Conservation (phyloP, 2,888 invertebrate genomes). For the Glomeris marginata region DNA sequence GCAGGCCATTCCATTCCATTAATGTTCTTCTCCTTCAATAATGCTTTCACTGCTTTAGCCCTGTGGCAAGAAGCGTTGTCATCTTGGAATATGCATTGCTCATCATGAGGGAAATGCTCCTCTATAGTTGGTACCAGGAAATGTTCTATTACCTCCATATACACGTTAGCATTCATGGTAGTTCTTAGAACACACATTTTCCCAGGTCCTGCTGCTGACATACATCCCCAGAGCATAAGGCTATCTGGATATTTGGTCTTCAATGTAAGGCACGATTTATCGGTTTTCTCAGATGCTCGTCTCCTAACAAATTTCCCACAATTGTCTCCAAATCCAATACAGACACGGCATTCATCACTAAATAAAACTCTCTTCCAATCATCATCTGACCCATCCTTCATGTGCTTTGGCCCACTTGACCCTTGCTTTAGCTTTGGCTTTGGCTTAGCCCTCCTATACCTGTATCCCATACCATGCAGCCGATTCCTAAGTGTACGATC, state of each 20-base stretch:
- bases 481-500: too few relatives aligned
- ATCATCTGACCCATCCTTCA: too few relatives aligned
- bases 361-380: too few relatives aligned
- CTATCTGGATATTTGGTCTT: conserved; percentile 1
- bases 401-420: too few relatives aligned
- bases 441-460: too few relatives aligned
- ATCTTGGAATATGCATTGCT: conserved; percentile 1
- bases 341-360: not conserved
- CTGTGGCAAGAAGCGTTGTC: conserved; percentile 1
- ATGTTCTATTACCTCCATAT: not conserved
- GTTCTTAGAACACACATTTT: not conserved
- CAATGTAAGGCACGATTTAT: conserved; percentile 2
- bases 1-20: too few relatives aligned
- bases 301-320: conserved; percentile 1
- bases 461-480: too few relatives aligned
- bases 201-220: conserved; percentile 2
- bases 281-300: not conserved
- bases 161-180: conserved; percentile 2
- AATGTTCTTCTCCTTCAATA: not conserved
- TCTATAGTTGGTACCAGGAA: conserved; percentile 1
- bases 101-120: not conserved
- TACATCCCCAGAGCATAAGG: conserved; percentile 1
- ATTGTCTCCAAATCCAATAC: conserved; percentile 1
- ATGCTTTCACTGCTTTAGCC: not conserved
- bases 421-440: too few relatives aligned